Base-by-base conservation (phyloP, 2,113 vertebrate genomes). In the Oncorhynchus nerka region DNA sequence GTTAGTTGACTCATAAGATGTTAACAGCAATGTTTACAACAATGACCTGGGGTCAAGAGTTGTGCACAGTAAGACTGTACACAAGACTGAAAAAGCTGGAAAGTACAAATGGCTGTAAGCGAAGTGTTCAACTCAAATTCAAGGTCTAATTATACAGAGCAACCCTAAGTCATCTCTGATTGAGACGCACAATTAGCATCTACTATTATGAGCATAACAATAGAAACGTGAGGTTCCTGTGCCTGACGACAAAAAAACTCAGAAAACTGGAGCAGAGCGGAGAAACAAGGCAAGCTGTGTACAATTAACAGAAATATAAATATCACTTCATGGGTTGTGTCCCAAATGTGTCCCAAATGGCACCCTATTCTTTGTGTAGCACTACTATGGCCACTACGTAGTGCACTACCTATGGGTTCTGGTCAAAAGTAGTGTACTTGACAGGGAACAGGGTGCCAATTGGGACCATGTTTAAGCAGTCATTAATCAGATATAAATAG, bases 401-500 rank as follows among this genome's bases (percentile, higher is more conserved):
- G 39, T 45, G 39, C 9, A 45, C 39, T 45, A 11, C 39, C 8
- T 45, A 45, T 45, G 39, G 39, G 39, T 45, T 45, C 39, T 45
- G 39, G 9, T 39, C 39, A 39, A 39, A 39, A 45, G 9, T 45
- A 45, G 39, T 39, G 39, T 8, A 39, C 39, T 39, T 9, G 39
- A 11, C 2, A 11, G 39, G 39, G 39, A 45, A 45, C 39, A 45
- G 39, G 39, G 39, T 45, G 39, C 39, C 39, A 45, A 11, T 45
- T 45, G 39, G 39, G 39, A 45, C 91, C 93, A 93, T 92, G 94
- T 94, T 94, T 94, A 96, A 95, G 95, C 93, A 93, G 94, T 94
- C 95, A 96, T 98, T 98, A 96, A 97, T 96, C 95, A 97, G 96
- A 95, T 97, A 96, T 96, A 98, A 98, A 97, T 97, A 97, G 95